Evolutionary conservation across 2,113 vertebrate genomes (phyloP).

Genomic region (Suricata suricatta): DNA sequence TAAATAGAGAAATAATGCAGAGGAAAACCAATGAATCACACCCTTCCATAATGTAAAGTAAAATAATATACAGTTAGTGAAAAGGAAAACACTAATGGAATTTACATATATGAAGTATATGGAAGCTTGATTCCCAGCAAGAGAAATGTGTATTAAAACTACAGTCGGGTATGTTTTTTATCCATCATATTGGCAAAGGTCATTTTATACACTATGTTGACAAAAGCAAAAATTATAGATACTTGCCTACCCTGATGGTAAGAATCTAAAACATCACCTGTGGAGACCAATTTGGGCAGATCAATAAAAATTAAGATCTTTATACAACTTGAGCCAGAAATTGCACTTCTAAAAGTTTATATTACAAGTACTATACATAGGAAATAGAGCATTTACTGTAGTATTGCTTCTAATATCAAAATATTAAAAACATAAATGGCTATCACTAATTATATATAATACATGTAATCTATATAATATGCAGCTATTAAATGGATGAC

Average conservation of each 20-base stretch:
- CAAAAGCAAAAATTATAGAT: not conserved
- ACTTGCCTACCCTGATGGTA: not conserved
- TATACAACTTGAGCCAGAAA: not conserved
- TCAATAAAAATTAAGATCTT: slow-evolving; percentile 4
- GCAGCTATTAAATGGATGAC: not conserved
- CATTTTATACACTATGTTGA: not conserved
- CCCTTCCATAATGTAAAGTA: not conserved
- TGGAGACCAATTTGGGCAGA: not conserved
- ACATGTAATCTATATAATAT: not conserved
- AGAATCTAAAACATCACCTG: not conserved
- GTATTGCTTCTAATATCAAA: not conserved
- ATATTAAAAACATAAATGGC: not conserved
- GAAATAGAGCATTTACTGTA: not conserved
- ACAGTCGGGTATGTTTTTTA: not conserved
- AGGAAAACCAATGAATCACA: not conserved
- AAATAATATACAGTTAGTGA: not conserved
- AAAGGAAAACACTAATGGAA: not conserved
- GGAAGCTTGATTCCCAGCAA: not conserved
- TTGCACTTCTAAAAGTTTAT: not conserved
- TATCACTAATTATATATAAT: not conserved
- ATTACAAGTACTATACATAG: not conserved
- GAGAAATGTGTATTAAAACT: not conserved
- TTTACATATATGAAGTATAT: not conserved
- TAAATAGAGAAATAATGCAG: not conserved
- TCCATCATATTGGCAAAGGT: not conserved